Evolutionary conservation across 2,888 invertebrate species (phyloP).

Genomic region (Alitta virens): DNA sequence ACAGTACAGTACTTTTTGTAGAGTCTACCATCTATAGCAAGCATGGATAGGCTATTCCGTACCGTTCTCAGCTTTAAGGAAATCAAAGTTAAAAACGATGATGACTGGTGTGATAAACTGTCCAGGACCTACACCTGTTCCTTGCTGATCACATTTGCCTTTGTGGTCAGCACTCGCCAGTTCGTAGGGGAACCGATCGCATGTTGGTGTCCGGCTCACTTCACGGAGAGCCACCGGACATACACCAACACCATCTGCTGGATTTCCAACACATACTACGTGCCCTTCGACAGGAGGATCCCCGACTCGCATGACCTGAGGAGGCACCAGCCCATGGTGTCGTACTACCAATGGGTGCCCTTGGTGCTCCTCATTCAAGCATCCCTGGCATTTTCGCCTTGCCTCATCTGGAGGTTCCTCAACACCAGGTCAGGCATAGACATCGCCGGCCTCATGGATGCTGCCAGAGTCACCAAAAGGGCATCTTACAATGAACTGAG

Average conservation of each 20-base stretch:
- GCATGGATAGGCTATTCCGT: conserved; percentile 26
- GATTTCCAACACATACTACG: conserved; percentile 60
- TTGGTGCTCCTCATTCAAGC: conserved; percentile 24
- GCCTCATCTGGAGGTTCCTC: conserved; percentile 30
- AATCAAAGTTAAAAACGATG: conserved; percentile 52
- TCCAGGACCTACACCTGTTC: conserved; percentile 53
- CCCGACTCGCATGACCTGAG: conserved; percentile 53
- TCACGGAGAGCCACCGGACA: conserved; percentile 60
- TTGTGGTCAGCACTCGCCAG: conserved; percentile 54
- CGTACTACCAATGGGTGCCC: conserved; percentile 33
- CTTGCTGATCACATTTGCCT: conserved; percentile 52
- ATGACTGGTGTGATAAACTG: conserved; percentile 53
- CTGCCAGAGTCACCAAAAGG: conserved; percentile 25
- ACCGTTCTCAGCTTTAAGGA: conserved; percentile 30
- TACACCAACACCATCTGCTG: conserved; percentile 62
- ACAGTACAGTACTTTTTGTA: too few relatives aligned
- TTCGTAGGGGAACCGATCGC: conserved; percentile 54
- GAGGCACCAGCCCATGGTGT: conserved; percentile 34
- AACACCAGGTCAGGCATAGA: conserved; percentile 30
- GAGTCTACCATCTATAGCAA: background rate
- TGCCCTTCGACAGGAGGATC: conserved; percentile 56
- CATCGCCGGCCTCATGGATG: conserved; percentile 26
- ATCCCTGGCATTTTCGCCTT: conserved; percentile 23
- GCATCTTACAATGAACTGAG: conserved; percentile 27
- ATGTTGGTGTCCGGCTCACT: conserved; percentile 59